A percentile compares a stretch with the other conserved stretches of the same genome.
Evolutionary conservation across 1,140 invertebrate species (phyloP).

Genomic region (Drosophila yakuba): DNA sequence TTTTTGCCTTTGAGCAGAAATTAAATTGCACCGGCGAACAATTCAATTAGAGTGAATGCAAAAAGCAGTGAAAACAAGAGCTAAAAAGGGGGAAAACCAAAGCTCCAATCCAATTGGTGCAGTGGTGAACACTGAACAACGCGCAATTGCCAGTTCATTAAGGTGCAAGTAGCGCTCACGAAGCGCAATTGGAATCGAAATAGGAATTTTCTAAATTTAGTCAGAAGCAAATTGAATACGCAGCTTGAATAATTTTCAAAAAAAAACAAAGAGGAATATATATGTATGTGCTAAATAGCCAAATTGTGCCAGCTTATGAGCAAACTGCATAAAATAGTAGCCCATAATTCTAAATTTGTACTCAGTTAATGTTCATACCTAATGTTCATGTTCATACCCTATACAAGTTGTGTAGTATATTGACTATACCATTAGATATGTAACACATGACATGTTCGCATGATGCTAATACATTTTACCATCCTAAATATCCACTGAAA

Average conservation of each 20-base stretch:
- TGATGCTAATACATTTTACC: no score
- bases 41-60: slow-evolving; percentile 64
- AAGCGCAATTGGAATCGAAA: slow-evolving; percentile 20
- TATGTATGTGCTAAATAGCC: no score
- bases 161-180: slow-evolving; percentile 48
- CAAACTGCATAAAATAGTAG: not conserved
- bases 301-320: not conserved
- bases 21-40: slow-evolving; percentile 64
- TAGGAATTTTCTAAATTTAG: slow-evolving; percentile 19
- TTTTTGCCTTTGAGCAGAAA: slow-evolving; percentile 44
- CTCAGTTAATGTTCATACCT: no score
- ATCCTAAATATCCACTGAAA: no score
- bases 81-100: slow-evolving; percentile 6
- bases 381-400: no score
- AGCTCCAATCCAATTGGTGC: slow-evolving; percentile 21
- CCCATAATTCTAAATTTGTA: no score
- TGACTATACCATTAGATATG: no score
- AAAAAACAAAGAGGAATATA: no score
- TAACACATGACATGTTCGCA: no score
- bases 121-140: slow-evolving; percentile 27
- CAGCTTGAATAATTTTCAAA: not conserved
- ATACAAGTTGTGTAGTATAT: no score
- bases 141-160: slow-evolving; percentile 55
- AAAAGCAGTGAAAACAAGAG: slow-evolving; percentile 10
- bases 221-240: slow-evolving; percentile 18